Evolutionary conservation across 2,888 invertebrate genomes (phyloP).

Genomic region (Stratiomys singularior): DNA sequence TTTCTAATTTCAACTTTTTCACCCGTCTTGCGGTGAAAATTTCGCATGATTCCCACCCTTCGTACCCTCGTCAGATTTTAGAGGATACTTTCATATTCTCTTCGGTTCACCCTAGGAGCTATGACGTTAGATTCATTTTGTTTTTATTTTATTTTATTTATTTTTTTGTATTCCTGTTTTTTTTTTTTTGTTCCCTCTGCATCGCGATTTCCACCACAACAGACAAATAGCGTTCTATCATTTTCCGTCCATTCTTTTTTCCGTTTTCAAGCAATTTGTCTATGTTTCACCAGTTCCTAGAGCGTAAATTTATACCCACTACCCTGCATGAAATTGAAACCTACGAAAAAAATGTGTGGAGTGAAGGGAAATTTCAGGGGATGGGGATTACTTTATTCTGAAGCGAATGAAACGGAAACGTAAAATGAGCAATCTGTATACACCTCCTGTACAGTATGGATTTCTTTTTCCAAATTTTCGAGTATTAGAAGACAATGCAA

Average conservation of each 20-base stretch:
- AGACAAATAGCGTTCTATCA: constrained; percentile 1
- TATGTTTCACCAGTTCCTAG: not conserved
- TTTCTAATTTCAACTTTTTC: constrained; percentile 49
- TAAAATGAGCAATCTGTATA: too few species aligned
- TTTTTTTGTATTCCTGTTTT: too few species aligned
- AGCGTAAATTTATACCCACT: constrained; percentile 2
- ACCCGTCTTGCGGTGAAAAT: not conserved
- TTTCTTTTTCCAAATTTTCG: too few species aligned
- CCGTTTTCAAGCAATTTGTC: constrained; percentile 16
- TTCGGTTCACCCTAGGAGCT: not conserved
- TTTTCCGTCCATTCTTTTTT: not conserved
- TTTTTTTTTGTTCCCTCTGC: not conserved
- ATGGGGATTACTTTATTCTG: not conserved
- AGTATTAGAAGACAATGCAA: too few species aligned
- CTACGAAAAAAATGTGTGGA: not conserved
- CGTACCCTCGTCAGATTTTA: not conserved
- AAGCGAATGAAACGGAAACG: too few species aligned
- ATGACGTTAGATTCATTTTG: too few species aligned
- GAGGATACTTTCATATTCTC: not conserved
- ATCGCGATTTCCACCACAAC: not conserved
- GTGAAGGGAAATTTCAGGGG: not conserved
- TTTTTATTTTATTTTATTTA: too few species aligned
- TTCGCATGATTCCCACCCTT: not conserved
- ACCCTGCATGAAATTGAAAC: not conserved
- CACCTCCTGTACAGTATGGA: too few species aligned